Base-by-base conservation (phyloP, 2,888 invertebrate genomes). In the Cantharis nigra region DNA sequence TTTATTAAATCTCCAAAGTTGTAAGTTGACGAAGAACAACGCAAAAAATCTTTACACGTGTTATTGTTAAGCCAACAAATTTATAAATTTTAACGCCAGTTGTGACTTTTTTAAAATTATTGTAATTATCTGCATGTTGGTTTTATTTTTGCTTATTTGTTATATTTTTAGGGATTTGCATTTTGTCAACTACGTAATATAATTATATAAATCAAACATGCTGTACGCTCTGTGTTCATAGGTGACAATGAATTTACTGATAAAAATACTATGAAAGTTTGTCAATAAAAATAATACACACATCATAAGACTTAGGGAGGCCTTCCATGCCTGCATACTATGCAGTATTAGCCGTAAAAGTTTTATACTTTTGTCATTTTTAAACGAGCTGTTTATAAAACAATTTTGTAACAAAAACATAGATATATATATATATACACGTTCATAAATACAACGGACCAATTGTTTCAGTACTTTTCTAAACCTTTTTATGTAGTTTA, bases 271-370 rank as follows among this genome's bases (percentile, higher is more conserved):
- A 65, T 75, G 67, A 80, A 74, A 76, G 78, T 78, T 73, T 80
- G 82, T 80, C 80, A 82, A 82, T 82, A 82, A 76, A 81, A 71
- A 77, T 79, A 83, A 77, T 49, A 49, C 49, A 82, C 81, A 83
- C 80, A 81, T 78, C 73, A 73, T 82, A 83, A 84, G 85, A 85
- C 85, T 84, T 85, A 83, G 86, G 87, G 87, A 87, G 87, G 87
- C 88, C 87, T 88, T 88, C 84, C 84, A 81, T 85, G 85, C 84
- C 86, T 86, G 87, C 87, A 87, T 85, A 79, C 79, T 83, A 87
- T 87, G 86, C 87, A 87, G 86, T 86, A 87, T 87, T 87, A 87
- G 86, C 87, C 87, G 86, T 86, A 82, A 86, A 82, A 83, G 82
- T 85, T 84, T 86, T 85, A 82, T 85, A 84, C 83, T 82, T 80